These are phyloP conservation scores for Hydrochoerus hydrochaeris DNA, from an alignment of 2,113 vertebrate genomes.

Conservation along the genomic window DNA sequence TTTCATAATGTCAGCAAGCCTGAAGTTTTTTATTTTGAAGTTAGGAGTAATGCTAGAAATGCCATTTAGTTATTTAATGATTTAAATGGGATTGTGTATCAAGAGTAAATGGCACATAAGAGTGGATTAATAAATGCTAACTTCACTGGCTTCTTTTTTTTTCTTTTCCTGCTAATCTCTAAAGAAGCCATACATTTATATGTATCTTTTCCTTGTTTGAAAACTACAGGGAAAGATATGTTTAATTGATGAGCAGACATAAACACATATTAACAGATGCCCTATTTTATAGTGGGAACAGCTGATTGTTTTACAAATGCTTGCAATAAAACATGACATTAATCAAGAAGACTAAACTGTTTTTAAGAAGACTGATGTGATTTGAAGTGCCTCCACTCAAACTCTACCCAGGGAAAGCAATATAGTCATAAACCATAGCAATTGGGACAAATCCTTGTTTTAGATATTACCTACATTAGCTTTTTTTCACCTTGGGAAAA, in stretches of 20 bases:
- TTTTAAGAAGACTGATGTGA: slow-evolving; percentile 67
- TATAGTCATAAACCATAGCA: slow-evolving; percentile 58
- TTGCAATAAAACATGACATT: slow-evolving; percentile 74
- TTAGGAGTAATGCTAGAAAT: not conserved
- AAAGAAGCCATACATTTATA: slow-evolving; percentile 43
- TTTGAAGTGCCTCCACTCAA: slow-evolving; percentile 66
- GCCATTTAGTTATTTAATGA: not conserved
- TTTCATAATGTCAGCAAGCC: slow-evolving; percentile 12
- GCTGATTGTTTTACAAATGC: slow-evolving; percentile 71
- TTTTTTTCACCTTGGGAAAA: slow-evolving; percentile 62
- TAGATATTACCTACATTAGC: slow-evolving; percentile 57
- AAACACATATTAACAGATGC: slow-evolving; percentile 70
- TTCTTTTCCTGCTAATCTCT: slow-evolving; percentile 15
- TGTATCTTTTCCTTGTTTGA: slow-evolving; percentile 59
- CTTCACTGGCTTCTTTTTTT: not conserved
- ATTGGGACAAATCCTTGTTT: slow-evolving; percentile 44
- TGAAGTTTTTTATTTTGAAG: not conserved
- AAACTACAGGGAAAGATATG: slow-evolving; percentile 65
- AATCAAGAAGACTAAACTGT: slow-evolving; percentile 71
- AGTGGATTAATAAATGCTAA: slow-evolving; percentile 59
- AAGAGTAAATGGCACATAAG: not conserved
- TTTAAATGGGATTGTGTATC: not conserved
- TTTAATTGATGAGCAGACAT: slow-evolving; percentile 68
- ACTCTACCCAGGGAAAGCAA: slow-evolving; percentile 59
- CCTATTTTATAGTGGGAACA: slow-evolving; percentile 59